phyloP scores from a whole-genome alignment of 2,113 vertebrate species.

The Diphyllodes magnificus region DNA sequence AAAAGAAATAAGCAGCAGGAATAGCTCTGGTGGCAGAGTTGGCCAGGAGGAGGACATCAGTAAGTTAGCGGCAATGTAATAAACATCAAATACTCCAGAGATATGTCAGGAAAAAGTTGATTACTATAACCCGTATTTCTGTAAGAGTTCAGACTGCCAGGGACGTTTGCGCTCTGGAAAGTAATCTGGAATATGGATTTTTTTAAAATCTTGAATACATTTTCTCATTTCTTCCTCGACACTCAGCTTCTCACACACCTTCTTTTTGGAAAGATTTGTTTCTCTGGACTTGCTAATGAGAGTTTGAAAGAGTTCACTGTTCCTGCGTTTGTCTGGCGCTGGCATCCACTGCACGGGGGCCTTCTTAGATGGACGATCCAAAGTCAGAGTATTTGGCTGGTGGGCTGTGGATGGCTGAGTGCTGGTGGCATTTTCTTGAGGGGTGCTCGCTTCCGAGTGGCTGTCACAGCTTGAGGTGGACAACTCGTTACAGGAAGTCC shows the following conservation, averaged over 20 bases:
- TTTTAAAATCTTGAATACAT: slow-evolving; percentile 88
- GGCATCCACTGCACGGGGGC: slow-evolving; percentile 83
- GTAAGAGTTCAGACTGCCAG: slow-evolving; percentile 88
- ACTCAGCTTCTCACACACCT: slow-evolving; percentile 83
- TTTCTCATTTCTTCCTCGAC: slow-evolving; percentile 89
- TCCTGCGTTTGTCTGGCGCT: slow-evolving; percentile 83
- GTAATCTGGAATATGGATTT: slow-evolving; percentile 86
- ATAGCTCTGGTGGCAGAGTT: slow-evolving; percentile 50
- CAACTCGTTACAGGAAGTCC: slow-evolving; percentile 84
- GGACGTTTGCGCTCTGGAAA: slow-evolving; percentile 87
- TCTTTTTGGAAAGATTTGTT: slow-evolving; percentile 84
- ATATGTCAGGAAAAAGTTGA: neutral
- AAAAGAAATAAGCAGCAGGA: slow-evolving; percentile 68
- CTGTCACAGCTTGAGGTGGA: slow-evolving; percentile 89
- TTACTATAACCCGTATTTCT: slow-evolving; percentile 85
- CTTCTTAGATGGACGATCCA: slow-evolving; percentile 85
- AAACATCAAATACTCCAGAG: slow-evolving; percentile 51
- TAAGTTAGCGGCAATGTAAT: slow-evolving; percentile 52
- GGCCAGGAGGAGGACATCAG: slow-evolving; percentile 37
- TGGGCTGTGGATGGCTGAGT: slow-evolving; percentile 73
- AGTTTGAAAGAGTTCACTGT: slow-evolving; percentile 91
- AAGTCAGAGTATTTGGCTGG: slow-evolving; percentile 82
- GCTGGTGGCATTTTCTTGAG: slow-evolving; percentile 75
- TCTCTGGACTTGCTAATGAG: slow-evolving; percentile 84
- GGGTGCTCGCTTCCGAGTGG: slow-evolving; percentile 82